A percentile compares a stretch with the other conserved stretches of the same genome.
phyloP scores from a whole-genome alignment of 1,140 invertebrate genomes.

The Homalodisca vitripennis region DNA sequence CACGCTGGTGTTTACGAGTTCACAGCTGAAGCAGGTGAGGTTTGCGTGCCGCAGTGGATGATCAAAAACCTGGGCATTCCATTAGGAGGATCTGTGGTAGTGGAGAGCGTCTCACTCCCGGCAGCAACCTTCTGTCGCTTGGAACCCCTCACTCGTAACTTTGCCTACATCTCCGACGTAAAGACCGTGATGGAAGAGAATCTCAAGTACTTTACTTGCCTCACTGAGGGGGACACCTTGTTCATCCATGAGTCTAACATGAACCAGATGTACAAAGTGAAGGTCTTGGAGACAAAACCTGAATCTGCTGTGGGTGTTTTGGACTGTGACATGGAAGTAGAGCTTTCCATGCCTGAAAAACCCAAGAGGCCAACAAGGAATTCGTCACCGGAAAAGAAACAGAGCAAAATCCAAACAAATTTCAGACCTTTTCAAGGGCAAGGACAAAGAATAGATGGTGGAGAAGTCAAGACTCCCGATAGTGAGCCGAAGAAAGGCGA shows the following conservation, averaged over 20 bases:
- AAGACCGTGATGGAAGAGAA: slow-evolving; percentile 8
- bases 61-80: neutral
- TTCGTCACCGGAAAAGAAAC: neutral
- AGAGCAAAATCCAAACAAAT: neutral
- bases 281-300: slow-evolving; percentile 7
- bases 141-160: slow-evolving; percentile 5
- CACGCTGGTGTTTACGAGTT: slow-evolving; percentile 21
- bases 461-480: neutral
- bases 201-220: slow-evolving; percentile 13
- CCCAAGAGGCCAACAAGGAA: neutral
- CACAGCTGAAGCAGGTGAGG: slow-evolving; percentile 12
- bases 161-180: slow-evolving; percentile 5
- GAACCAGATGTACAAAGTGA: slow-evolving; percentile 17
- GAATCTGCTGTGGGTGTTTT: neutral
- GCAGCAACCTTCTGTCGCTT: neutral
- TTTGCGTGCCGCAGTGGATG: neutral
- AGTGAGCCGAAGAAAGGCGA: neutral
- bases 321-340: slow-evolving; percentile 17
- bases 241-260: slow-evolving; percentile 5
- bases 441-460: neutral
- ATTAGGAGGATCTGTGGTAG: neutral
- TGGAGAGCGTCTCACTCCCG: neutral
- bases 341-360: slow-evolving; percentile 8
- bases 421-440: neutral
- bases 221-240: slow-evolving; percentile 8